Conservation (phyloP, 2,113 vertebrate species). For the Cettia cetti region DNA sequence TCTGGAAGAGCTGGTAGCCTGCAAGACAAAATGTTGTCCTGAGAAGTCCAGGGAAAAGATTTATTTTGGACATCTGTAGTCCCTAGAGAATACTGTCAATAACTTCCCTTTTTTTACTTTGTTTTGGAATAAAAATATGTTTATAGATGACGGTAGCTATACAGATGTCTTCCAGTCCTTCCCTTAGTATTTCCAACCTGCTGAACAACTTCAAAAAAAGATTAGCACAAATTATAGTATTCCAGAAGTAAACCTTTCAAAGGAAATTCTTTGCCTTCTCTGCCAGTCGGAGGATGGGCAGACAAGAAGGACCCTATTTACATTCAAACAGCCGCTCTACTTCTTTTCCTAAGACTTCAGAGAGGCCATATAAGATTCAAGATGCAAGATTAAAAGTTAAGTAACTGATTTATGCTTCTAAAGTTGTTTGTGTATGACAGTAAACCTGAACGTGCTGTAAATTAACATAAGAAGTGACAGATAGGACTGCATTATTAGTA, state of each 20-base stretch:
- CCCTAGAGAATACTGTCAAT: neutral
- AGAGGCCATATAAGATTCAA: neutral
- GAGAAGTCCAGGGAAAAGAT: neutral
- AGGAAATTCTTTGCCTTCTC: neutral
- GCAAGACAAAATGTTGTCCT: neutral
- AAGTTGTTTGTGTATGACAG: neutral
- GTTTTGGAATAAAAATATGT: neutral
- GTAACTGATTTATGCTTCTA: neutral
- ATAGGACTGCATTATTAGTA: neutral
- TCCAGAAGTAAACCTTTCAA: neutral
- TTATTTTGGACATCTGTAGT: neutral
- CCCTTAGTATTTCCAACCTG: neutral
- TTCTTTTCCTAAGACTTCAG: neutral
- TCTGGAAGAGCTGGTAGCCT: neutral
- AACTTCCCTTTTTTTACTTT: neutral
- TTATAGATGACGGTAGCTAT: neutral
- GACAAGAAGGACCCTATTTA: neutral
- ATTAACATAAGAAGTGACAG: neutral
- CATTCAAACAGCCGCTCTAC: neutral
- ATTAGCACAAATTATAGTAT: neutral
- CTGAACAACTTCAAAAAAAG: neutral
- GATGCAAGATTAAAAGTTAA: neutral
- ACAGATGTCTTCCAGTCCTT: neutral
- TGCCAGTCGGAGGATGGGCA: neutral
- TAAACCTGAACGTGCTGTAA: neutral